phyloP scores from a whole-genome alignment of 2,797 vertebrate genomes.

The Halcyon smyrnensis region DNA sequence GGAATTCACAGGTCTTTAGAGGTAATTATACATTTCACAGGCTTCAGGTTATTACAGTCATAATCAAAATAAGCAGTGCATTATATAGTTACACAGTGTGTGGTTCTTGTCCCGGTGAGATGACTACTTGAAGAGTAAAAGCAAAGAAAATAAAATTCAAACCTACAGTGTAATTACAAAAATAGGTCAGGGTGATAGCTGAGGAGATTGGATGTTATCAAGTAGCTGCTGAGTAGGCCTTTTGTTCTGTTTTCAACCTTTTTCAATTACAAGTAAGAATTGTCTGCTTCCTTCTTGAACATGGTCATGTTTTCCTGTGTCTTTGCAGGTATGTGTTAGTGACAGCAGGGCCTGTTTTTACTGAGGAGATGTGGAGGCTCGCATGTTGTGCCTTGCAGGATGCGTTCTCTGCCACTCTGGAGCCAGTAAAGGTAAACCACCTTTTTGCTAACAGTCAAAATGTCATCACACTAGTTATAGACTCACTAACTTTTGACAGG shows the following conservation, averaged over 20 bases:
- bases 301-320: not conserved
- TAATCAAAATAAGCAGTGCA: not conserved
- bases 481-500: not conserved
- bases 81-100: not conserved
- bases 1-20: not conserved
- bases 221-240: not conserved
- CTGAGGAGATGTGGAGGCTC: conserved; percentile 97
- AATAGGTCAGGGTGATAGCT: not conserved
- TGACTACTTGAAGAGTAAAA: not conserved
- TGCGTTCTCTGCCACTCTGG: conserved; percentile 93
- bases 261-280: not conserved
- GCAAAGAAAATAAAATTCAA: not conserved
- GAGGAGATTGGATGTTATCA: not conserved
- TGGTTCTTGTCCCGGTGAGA: not conserved
- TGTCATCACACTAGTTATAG: not conserved
- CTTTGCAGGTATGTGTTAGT: conserved; percentile 90
- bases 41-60: not conserved
- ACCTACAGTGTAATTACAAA: not conserved
- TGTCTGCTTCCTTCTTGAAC: not conserved
- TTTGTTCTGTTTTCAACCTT: not conserved
- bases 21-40: not conserved
- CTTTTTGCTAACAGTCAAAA: not conserved
- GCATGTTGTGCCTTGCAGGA: conserved; percentile 96
- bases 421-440: conserved; percentile 93
- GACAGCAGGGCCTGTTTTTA: conserved; percentile 94